Conservation (phyloP, 1,140 invertebrate species). For the Druon quercuslanigerum region DNA sequence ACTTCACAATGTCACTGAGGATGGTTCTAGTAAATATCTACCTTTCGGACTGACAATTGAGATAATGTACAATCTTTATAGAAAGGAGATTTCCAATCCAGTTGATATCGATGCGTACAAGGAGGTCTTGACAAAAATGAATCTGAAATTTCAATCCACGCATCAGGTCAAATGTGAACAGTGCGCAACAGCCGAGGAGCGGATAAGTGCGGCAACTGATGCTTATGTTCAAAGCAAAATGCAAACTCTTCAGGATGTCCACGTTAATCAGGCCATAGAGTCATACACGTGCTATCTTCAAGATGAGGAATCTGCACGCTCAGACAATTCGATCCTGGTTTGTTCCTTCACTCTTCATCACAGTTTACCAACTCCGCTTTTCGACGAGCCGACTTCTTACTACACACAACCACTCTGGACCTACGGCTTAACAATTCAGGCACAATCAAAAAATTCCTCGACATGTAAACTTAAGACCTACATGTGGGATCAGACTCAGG, state of each 20-base stretch:
- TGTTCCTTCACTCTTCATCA: conserved; percentile 1
- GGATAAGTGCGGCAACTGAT: background rate
- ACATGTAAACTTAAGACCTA: background rate
- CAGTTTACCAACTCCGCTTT: background rate
- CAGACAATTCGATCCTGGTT: background rate
- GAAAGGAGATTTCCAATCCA: background rate
- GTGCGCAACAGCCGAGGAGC: background rate
- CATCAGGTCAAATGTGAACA: background rate
- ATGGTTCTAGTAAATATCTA: background rate
- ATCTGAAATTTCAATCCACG: background rate
- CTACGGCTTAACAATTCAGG: background rate
- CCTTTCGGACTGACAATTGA: conserved; percentile 1
- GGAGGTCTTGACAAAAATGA: background rate
- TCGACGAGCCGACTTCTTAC: background rate
- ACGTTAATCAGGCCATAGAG: background rate
- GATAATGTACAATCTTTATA: conserved; percentile 3
- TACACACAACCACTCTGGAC: background rate
- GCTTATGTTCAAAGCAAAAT: background rate
- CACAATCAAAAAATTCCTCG: background rate
- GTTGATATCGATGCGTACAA: background rate
- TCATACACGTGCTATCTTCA: background rate
- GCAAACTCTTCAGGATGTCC: background rate
- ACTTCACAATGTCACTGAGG: background rate
- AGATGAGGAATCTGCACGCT: background rate
- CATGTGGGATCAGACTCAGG: background rate